A percentile compares a stretch with the other conserved stretches of the same genome.
phyloP scores from a whole-genome alignment of 2,113 vertebrate genomes.

The Bagarius yarrelli region DNA sequence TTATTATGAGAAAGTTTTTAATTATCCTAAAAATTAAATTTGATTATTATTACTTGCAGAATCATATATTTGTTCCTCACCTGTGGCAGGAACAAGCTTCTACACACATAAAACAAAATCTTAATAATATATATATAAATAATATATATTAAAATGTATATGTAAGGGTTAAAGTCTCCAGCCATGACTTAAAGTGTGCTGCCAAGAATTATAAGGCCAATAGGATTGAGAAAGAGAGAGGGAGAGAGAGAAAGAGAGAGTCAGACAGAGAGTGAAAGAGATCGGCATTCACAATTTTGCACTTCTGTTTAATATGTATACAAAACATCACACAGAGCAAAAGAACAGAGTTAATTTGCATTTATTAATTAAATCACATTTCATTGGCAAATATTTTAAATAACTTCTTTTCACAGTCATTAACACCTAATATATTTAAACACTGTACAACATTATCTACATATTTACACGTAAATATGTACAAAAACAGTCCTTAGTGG shows the following conservation, averaged over 20 bases:
- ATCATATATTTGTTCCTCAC: too few species aligned
- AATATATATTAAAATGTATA: too few species aligned
- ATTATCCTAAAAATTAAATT: too few species aligned
- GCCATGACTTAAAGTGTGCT: neutral
- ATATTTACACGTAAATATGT: conserved; percentile 64
- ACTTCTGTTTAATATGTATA: neutral
- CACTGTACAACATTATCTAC: conserved; percentile 62
- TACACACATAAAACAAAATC: too few species aligned
- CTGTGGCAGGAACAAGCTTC: too few species aligned
- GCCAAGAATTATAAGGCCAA: neutral
- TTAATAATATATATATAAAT: too few species aligned
- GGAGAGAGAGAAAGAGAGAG: too few species aligned
- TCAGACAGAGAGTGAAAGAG: too few species aligned
- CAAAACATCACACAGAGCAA: neutral
- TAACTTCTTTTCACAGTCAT: conserved; percentile 58
- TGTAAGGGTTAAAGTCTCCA: neutral
- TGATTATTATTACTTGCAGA: too few species aligned
- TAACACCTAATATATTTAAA: conserved; percentile 66
- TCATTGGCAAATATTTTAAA: conserved; percentile 55
- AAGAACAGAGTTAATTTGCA: conserved; percentile 52
- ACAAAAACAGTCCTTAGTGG: conserved; percentile 50
- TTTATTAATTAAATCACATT: conserved; percentile 62
- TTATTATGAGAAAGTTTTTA: too few species aligned
- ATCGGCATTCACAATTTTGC: too few species aligned
- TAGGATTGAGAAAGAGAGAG: neutral